Evolutionary conservation across 2,888 invertebrate species (phyloP).

Genomic region (Brenthis ino): DNA sequence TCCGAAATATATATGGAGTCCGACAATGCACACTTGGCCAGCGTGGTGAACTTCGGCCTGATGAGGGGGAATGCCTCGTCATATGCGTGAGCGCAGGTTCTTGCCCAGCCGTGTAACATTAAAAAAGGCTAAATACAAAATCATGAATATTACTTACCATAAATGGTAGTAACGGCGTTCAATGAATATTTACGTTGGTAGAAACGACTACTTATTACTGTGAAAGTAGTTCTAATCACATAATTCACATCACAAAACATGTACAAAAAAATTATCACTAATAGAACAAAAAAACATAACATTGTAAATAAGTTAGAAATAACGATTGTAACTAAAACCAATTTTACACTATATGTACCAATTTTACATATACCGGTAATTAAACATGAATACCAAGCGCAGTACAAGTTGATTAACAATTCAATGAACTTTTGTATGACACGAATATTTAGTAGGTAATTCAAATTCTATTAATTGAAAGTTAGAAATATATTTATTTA

Average conservation of each 20-base stretch:
- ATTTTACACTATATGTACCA: neutral
- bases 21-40: neutral
- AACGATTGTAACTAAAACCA: conserved; percentile 1
- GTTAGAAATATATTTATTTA: too few species aligned
- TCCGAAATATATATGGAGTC: too few species aligned
- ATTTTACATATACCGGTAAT: neutral
- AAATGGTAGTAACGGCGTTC: conserved; percentile 85
- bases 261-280: conserved; percentile 77
- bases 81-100: too few species aligned
- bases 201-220: conserved; percentile 84
- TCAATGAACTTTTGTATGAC: conserved; percentile 9
- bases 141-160: conserved; percentile 78
- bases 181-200: conserved; percentile 85
- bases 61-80: too few species aligned
- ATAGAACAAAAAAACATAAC: conserved; percentile 47
- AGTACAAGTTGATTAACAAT: neutral
- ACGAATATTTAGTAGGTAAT: neutral
- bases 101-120: too few species aligned
- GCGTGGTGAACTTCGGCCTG: too few species aligned
- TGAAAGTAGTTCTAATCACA: conserved; percentile 86
- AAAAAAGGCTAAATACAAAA: too few species aligned
- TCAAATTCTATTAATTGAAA: too few species aligned
- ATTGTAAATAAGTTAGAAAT: conserved; percentile 34
- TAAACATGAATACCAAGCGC: neutral
- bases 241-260: conserved; percentile 88